Evolutionary conservation across 2,113 vertebrate species (phyloP).

Genomic region (Thamnophis sirtalis): DNA sequence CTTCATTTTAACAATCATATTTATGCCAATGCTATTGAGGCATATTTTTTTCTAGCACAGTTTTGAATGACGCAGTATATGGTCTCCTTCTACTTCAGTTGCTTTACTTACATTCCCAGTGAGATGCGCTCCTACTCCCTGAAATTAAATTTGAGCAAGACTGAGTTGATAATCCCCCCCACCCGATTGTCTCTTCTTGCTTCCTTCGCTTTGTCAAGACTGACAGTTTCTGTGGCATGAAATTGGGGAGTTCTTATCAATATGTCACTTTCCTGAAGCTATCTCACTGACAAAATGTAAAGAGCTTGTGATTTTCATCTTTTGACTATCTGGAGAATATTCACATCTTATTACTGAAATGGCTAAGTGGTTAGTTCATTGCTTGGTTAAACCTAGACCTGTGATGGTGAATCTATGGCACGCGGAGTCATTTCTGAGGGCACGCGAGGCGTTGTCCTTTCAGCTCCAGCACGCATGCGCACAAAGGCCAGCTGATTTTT

Average conservation of each 20-base stretch:
- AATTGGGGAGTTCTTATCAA: background rate
- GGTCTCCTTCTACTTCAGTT: background rate
- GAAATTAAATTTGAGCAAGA: background rate
- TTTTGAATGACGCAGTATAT: background rate
- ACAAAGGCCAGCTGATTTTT: too few relatives aligned
- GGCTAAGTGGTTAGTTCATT: background rate
- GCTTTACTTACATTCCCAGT: background rate
- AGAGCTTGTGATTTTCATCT: background rate
- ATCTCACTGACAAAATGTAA: background rate
- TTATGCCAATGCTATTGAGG: background rate
- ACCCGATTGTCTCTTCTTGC: background rate
- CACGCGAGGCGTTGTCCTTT: too few relatives aligned
- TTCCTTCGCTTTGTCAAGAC: background rate
- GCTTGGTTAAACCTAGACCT: background rate
- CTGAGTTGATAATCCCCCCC: background rate
- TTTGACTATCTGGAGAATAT: background rate
- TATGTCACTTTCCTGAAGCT: background rate
- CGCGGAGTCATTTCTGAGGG: too few relatives aligned
- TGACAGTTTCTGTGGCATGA: background rate
- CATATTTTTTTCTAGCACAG: background rate
- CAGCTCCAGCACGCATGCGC: too few relatives aligned
- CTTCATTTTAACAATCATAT: background rate
- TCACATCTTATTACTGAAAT: background rate
- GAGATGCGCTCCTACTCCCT: background rate
- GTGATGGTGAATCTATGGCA: too few relatives aligned